phyloP scores from a whole-genome alignment of 1,140 invertebrate species.

The Aphaenogaster floridana region DNA sequence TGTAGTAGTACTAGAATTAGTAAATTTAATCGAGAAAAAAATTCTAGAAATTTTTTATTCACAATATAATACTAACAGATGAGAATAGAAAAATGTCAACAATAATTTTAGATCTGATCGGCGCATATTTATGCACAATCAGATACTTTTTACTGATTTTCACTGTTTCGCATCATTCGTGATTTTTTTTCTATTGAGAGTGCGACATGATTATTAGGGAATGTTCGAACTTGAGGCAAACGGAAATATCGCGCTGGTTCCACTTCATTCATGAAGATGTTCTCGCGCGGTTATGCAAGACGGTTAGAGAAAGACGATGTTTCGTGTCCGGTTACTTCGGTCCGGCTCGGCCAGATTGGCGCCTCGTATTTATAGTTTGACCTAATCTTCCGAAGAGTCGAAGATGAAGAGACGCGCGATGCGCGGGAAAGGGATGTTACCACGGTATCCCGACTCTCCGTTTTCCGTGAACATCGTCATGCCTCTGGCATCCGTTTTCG shows the following conservation, averaged over 20 bases:
- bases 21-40: background rate
- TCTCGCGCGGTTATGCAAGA: conserved; percentile 61
- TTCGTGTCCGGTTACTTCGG: conserved; percentile 45
- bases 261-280: background rate
- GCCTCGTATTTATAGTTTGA: conserved; percentile 83
- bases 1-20: conserved; percentile 18
- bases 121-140: background rate
- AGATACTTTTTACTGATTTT: background rate
- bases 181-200: background rate
- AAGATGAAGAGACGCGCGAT: conserved; percentile 30
- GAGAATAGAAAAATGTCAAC: background rate
- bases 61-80: background rate
- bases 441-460: conserved; percentile 52
- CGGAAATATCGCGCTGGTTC: background rate
- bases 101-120: background rate
- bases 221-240: background rate
- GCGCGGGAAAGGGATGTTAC: conserved; percentile 13
- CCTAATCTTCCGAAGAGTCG: conserved; percentile 74
- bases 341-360: conserved; percentile 76
- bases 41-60: background rate
- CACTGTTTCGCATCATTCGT: background rate
- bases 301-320: conserved; percentile 5
- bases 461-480: conserved; percentile 76
- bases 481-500: conserved; percentile 74
- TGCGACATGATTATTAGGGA: background rate